Base-by-base conservation (phyloP, 2,113 vertebrate genomes). In the Peromyscus polionotus region DNA sequence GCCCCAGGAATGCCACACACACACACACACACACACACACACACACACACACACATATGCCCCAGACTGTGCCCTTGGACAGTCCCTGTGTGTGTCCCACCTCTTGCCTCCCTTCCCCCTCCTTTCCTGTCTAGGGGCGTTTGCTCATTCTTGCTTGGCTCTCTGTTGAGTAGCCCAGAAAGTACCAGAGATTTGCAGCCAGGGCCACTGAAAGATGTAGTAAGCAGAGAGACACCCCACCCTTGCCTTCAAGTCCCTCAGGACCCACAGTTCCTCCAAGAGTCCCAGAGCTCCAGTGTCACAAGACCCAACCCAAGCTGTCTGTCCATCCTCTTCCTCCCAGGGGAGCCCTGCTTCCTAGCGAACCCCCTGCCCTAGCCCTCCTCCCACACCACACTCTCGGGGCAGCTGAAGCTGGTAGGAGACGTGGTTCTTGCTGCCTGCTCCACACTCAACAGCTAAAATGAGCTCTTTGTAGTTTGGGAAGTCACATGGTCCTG, bases 391-490 rank as follows among this genome's bases (percentile, higher is more conserved):
- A 26, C 28, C 10, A 45, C 24, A 16, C 13, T 16, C 28, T 33
- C 31, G 3, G 73, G 42, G 0, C 63, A 4, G 0, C 75, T 16
- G 0, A 3, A 1, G 42, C 6, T 22, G 3, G 19, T 33, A 5
- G 12, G 7, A 13, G 57, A 39, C 2, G 0, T 2, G 51, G 68
- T 0, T 28, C 0, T 0, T 9, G 0, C 54, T 8, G 7, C 59
- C 76, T 65, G 4, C 13, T 0, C 90, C 3, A 51, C 28, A 3
- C 33, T 39, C 20, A 0, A 19, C 2, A 13, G 51, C 59, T 19
- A 4, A 59, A 36, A 42, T 33, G 79, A 26, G 75, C 20, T 86
- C 67, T 83, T 39, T 91, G 79, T 1, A 45, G 68, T 59, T 31
- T 0, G 1, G 57, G n/a, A 45, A 26, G n/a, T 65, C 68, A 70